Evolutionary conservation across 2,888 invertebrate species (phyloP), one percentile per base, ranked within the genome.

Genomic region (Macaria liturata): DNA sequence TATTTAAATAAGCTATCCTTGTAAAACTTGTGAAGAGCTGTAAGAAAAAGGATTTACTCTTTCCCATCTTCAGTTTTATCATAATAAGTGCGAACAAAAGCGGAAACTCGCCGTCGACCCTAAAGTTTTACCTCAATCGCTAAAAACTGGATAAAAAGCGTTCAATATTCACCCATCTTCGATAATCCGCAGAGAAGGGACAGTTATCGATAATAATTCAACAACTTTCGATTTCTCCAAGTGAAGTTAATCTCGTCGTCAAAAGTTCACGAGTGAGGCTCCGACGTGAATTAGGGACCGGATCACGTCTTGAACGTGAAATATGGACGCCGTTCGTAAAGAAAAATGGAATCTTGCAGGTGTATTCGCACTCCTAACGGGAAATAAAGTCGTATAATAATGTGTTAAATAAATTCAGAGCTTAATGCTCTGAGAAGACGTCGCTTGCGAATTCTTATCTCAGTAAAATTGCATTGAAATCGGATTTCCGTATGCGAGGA

Each of bases 221-320:
- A 64, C 61, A 62, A 64, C 64, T 67, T 67, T 67, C 59, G 65
- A 68, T 68, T 67, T 62, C 49, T 54, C 46, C 61, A 61, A 59
- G 65, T 51, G 59, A 60, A 61, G 63, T 68, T 65, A 62, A 66
- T 67, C 64, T 62, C 58, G 62, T 61, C 64, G 57, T 66, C 64
- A 63, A 69, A 71, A 70, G 65, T 70, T 67, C 56, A 54, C 54
- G 61, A 69, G 61, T 63, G 65, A 62, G 52, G 62, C 62, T 58
- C 50, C 46, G 46, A 59, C 56, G 59, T 65, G 62, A 73, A 76
- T 80, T 69, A 68, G 68, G 66, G 76, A 59, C 68, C 73, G 65
- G 68, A 73, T 75, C 81, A 83, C 83, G 83, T 82, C 66, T 62
- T 58, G 54, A 65, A 66, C 74, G 72, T 80, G 78, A 81, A 79